These are phyloP conservation scores for Labeo catla DNA, from an alignment of 2,113 vertebrate species.

Conservation along the genomic window DNA sequence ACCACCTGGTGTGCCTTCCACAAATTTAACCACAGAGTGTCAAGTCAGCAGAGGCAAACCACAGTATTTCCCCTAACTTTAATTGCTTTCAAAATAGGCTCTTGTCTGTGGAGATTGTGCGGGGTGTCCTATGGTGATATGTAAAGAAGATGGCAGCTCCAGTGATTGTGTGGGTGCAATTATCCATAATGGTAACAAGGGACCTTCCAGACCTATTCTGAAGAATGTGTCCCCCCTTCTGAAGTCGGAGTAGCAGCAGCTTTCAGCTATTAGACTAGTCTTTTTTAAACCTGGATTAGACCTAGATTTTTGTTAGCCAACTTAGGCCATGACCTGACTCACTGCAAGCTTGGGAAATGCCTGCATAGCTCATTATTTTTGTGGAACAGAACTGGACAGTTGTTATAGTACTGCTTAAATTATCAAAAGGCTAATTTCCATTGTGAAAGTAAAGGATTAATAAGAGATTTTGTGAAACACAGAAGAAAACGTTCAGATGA, in stretches of 20 bases:
- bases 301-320: conserved; percentile 56
- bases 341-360: neutral
- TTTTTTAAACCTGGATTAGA: conserved; percentile 53
- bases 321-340: conserved; percentile 65
- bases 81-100: conserved; percentile 69
- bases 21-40: conserved; percentile 30
- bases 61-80: conserved; percentile 56
- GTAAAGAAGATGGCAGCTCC: conserved; percentile 72
- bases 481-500: neutral
- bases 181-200: conserved; percentile 71
- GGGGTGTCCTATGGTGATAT: conserved; percentile 62
- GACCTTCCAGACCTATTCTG: conserved; percentile 53
- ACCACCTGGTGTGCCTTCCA: conserved; percentile 28
- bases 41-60: conserved; percentile 61
- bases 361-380: conserved; percentile 5
- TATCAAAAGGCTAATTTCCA: conserved; percentile 16
- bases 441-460: neutral
- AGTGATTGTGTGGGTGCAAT: conserved; percentile 56
- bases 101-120: conserved; percentile 72
- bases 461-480: neutral
- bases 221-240: conserved; percentile 63
- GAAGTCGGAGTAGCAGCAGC: conserved; percentile 71
- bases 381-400: neutral
- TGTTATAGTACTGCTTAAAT: neutral
- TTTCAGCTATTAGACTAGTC: conserved; percentile 76